Evolutionary conservation across 2,797 vertebrate species (phyloP).

Genomic region (Sciurus carolinensis): DNA sequence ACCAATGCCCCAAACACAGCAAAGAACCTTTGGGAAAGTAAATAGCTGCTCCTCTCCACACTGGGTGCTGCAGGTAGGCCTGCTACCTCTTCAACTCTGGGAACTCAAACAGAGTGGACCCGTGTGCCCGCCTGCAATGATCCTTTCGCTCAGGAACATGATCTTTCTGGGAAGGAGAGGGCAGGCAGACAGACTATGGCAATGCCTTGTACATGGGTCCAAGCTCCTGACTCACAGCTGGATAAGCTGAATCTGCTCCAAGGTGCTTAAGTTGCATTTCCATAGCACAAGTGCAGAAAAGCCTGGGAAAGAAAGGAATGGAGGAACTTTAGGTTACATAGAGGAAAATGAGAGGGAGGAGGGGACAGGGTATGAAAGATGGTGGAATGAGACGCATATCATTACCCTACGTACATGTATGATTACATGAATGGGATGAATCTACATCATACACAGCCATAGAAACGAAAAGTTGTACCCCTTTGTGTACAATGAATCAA

Average conservation of each 20-base stretch:
- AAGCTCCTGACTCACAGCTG: not conserved
- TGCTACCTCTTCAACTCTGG: accelerated
- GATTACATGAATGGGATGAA: no score
- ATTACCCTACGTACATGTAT: no score
- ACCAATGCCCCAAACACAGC: not conserved
- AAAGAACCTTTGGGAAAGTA: not conserved
- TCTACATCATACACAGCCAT: no score
- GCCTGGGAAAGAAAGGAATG: not conserved
- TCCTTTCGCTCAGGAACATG: not conserved
- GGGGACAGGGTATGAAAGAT: no score
- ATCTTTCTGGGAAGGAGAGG: not conserved
- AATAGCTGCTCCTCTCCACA: not conserved
- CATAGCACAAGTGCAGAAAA: not conserved
- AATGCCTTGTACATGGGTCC: accelerated
- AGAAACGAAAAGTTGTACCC: no score
- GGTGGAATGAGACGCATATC: no score
- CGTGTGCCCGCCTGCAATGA: no score
- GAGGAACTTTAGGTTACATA: no score
- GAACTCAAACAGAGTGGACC: not conserved
- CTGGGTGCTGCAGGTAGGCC: not conserved
- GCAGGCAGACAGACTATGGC: accelerated
- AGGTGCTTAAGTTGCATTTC: not conserved
- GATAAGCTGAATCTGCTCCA: not conserved
- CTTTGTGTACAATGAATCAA: no score
- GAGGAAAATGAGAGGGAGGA: no score